Evolutionary conservation across 2,888 invertebrate species (phyloP).

Genomic region (Chaitophorus viminalis): DNA sequence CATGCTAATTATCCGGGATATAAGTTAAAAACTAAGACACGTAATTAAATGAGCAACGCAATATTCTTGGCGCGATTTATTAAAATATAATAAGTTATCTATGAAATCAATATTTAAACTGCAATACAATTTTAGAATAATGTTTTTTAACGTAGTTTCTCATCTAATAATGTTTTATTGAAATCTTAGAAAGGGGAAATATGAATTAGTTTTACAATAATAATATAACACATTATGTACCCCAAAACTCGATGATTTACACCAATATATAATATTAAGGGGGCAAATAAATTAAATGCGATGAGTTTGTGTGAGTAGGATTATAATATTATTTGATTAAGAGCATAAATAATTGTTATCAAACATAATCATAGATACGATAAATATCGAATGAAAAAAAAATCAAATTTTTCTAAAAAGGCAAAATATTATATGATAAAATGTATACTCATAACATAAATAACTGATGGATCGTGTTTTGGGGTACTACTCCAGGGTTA

Average conservation of each 20-base stretch:
- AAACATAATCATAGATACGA: neutral
- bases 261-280: too few relatives aligned
- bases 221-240: neutral
- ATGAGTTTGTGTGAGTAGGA: neutral
- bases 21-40: constrained; percentile 1
- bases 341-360: neutral
- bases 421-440: neutral
- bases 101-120: constrained; percentile 14
- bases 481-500: neutral
- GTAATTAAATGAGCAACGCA: neutral
- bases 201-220: too few relatives aligned
- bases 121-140: neutral
- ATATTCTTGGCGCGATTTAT: neutral
- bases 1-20: constrained; percentile 32
- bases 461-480: constrained; percentile 24
- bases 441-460: neutral
- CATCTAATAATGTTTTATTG: neutral
- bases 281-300: neutral
- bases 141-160: neutral
- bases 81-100: constrained; percentile 9
- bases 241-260: constrained; percentile 1
- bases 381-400: neutral
- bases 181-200: neutral
- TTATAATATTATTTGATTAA: neutral
- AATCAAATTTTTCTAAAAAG: neutral